These are phyloP conservation scores for Ictidomys tridecemlineatus DNA, from an alignment of 2,113 vertebrate genomes.

Conservation along the genomic window DNA sequence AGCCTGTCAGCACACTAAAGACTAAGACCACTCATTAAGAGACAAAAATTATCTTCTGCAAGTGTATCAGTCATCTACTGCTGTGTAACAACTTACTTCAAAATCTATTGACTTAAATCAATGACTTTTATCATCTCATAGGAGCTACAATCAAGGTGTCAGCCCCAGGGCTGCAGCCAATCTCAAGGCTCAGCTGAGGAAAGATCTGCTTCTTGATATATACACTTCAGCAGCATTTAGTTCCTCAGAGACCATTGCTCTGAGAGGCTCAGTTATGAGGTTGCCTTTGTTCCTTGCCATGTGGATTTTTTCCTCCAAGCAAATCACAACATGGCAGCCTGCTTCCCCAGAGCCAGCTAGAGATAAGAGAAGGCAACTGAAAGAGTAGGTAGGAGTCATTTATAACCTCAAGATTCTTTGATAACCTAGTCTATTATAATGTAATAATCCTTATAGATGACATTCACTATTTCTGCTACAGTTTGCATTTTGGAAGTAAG, in stretches of 20 bases:
- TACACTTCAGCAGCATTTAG: background rate
- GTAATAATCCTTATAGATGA: background rate
- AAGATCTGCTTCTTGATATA: background rate
- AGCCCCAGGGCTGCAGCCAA: background rate
- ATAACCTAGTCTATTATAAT: background rate
- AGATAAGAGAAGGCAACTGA: background rate
- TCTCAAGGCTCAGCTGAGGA: no score
- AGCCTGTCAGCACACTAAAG: background rate
- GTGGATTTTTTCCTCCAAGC: background rate
- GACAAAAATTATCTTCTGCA: background rate
- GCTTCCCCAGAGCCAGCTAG: background rate
- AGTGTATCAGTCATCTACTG: background rate
- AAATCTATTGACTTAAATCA: background rate
- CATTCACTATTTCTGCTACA: background rate
- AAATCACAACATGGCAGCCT: background rate
- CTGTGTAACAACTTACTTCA: background rate
- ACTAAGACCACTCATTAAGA: background rate
- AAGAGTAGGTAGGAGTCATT: background rate
- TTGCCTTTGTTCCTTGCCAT: background rate
- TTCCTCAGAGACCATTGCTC: no score
- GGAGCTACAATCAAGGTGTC: background rate
- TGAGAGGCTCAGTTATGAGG: background rate
- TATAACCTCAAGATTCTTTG: background rate
- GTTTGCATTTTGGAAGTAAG: background rate
- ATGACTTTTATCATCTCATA: background rate